Conservation (phyloP, 2,113 vertebrate species). For the Phodopus roborovskii region DNA sequence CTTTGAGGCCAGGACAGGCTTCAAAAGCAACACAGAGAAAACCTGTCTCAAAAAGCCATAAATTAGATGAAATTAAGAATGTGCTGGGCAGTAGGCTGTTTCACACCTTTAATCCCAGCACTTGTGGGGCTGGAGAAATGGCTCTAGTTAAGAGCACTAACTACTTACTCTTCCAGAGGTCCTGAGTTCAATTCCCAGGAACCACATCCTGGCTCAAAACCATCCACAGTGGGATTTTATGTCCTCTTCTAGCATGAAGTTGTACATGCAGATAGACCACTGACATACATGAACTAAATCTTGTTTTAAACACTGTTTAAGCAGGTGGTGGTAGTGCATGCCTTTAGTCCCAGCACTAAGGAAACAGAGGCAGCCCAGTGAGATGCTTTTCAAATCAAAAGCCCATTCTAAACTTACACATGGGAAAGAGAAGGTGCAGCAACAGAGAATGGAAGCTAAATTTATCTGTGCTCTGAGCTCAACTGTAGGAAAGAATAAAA, state of each 20-base stretch:
- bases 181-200: too few relatives aligned
- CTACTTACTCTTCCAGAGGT: too few relatives aligned
- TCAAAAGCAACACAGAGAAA: too few relatives aligned
- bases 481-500: not conserved
- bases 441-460: not conserved
- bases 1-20: too few relatives aligned
- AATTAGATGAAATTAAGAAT: constrained; percentile 55
- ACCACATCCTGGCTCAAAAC: too few relatives aligned
- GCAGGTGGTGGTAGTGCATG: not conserved
- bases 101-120: not conserved
- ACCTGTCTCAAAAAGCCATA: too few relatives aligned
- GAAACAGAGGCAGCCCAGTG: too few relatives aligned
- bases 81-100: not conserved
- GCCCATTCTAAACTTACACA: constrained; percentile 46
- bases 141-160: too few relatives aligned
- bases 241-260: too few relatives aligned
- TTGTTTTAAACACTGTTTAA: not conserved
- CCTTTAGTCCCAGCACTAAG: not conserved
- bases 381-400: constrained; percentile 73
- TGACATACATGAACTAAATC: too few relatives aligned
- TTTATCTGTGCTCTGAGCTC: not conserved
- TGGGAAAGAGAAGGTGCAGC: not conserved
- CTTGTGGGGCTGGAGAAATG: not conserved
- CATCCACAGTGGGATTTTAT: too few relatives aligned
- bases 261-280: too few relatives aligned